Conservation (phyloP, 2,888 invertebrate genomes). For the Dasysyrphus albostriatus region DNA sequence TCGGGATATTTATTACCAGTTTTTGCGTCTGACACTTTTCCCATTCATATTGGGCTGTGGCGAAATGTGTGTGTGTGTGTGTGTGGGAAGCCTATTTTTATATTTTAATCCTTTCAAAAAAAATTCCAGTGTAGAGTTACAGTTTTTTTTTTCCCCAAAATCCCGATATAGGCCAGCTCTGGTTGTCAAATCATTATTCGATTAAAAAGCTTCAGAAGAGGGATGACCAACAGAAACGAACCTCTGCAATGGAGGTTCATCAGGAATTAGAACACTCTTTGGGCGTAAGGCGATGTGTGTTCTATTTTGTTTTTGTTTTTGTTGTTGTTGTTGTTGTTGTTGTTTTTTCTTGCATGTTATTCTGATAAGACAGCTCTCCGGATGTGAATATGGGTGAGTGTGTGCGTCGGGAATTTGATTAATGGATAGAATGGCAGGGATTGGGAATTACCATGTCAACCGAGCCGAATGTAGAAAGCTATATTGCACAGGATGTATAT, state of each 20-base stretch:
- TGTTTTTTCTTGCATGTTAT: conserved; percentile 50
- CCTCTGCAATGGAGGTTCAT: conserved; percentile 39
- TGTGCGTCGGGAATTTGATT: conserved; percentile 60
- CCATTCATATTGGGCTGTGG: conserved; percentile 18
- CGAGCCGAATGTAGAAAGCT: conserved; percentile 6
- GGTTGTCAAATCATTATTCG: conserved; percentile 63
- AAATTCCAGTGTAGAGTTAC: conserved; percentile 6
- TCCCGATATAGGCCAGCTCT: conserved; percentile 13
- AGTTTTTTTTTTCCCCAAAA: background rate
- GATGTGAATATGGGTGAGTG: background rate
- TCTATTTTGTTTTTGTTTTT: conserved; percentile 10
- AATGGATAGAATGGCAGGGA: conserved; percentile 56
- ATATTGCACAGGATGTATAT: conserved; percentile 11
- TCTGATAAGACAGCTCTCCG: conserved; percentile 58
- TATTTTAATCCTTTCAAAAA: conserved; percentile 63
- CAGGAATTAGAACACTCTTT: conserved; percentile 63
- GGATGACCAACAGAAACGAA: conserved; percentile 31
- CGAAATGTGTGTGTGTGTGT: background rate
- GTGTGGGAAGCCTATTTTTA: conserved; percentile 49
- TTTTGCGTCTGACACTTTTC: conserved; percentile 71
- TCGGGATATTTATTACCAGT: conserved; percentile 74
- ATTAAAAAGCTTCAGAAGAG: conserved; percentile 39
- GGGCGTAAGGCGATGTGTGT: background rate
- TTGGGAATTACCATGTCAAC: conserved; percentile 64
- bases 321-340: background rate